Evolutionary conservation across 2,797 vertebrate genomes (phyloP).

Genomic region (Oryzias dopingdopingensis): DNA sequence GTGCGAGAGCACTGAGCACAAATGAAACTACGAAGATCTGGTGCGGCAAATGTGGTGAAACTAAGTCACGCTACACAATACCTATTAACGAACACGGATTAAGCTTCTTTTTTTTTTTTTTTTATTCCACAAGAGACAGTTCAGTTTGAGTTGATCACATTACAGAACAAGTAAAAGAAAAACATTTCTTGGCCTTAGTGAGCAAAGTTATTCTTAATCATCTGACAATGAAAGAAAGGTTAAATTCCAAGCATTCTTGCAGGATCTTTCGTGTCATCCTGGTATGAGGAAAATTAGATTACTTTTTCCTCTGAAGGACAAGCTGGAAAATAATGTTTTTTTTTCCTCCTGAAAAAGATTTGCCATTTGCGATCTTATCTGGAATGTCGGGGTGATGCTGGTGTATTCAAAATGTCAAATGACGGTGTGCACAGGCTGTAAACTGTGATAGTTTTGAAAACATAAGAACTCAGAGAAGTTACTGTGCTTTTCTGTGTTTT

Average conservation of each 20-base stretch:
- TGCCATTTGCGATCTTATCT: not conserved
- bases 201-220: not conserved
- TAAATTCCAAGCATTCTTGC: conserved; percentile 1
- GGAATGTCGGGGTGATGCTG: conserved; percentile 1
- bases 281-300: not conserved
- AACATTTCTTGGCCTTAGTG: not conserved
- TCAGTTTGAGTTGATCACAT: conserved; percentile 2
- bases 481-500: not conserved
- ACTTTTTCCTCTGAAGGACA: not conserved
- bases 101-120: not conserved
- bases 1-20: conserved; percentile 54
- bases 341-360: not conserved
- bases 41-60: conserved; percentile 34
- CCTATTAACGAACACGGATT: conserved; percentile 14
- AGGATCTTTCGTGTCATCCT: not conserved
- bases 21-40: conserved; percentile 49
- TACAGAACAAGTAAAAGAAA: not conserved
- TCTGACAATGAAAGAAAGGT: not conserved
- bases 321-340: not conserved
- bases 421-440: too few species aligned
- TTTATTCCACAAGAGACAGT: not conserved
- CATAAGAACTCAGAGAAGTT: too few species aligned
- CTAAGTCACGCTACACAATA: conserved; percentile 28
- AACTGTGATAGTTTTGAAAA: too few species aligned
- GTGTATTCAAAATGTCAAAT: not conserved